Percentiles rank a stretch among this genome's conserved stretches.
phyloP scores from a whole-genome alignment of 2,888 invertebrate species.

The Agriotes lineatus region DNA sequence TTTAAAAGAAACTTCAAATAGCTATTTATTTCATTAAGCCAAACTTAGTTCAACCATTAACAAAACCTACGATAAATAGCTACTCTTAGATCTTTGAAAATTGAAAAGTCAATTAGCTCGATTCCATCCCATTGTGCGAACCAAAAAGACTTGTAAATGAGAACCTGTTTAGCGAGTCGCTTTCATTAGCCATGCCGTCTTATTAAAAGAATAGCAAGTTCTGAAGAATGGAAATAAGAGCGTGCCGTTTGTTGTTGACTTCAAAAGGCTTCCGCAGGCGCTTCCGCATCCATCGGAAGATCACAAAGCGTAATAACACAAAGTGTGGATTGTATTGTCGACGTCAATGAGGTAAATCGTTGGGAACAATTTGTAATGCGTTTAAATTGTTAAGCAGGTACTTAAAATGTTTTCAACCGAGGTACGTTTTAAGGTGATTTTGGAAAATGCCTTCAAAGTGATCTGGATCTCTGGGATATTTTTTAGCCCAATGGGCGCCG shows the following conservation, averaged over 20 bases:
- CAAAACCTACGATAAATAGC: background rate
- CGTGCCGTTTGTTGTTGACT: slow-evolving; percentile 15
- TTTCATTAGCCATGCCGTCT: slow-evolving; percentile 24
- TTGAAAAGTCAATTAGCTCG: slow-evolving; percentile 20
- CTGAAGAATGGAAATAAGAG: slow-evolving; percentile 28
- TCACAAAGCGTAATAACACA: slow-evolving; percentile 19
- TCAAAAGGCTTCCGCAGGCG: slow-evolving; percentile 16
- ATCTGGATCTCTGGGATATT: no score
- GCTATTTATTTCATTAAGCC: no score
- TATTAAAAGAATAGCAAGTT: slow-evolving; percentile 23
- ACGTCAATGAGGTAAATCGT: slow-evolving; percentile 2
- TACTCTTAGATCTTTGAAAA: background rate
- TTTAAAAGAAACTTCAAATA: no score
- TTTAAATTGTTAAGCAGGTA: background rate
- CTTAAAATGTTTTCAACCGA: background rate
- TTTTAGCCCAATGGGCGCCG: no score
- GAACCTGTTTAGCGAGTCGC: slow-evolving; percentile 12
- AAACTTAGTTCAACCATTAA: no score
- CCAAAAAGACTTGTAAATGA: slow-evolving; percentile 32
- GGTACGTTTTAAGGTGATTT: background rate
- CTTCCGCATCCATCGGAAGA: slow-evolving; percentile 18
- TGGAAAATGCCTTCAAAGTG: background rate
- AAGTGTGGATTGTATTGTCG: slow-evolving; percentile 4
- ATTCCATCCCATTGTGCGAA: slow-evolving; percentile 17
- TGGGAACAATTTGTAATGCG: slow-evolving; percentile 1